Conservation (phyloP, 2,797 vertebrate species). For the Borostomias antarcticus region DNA sequence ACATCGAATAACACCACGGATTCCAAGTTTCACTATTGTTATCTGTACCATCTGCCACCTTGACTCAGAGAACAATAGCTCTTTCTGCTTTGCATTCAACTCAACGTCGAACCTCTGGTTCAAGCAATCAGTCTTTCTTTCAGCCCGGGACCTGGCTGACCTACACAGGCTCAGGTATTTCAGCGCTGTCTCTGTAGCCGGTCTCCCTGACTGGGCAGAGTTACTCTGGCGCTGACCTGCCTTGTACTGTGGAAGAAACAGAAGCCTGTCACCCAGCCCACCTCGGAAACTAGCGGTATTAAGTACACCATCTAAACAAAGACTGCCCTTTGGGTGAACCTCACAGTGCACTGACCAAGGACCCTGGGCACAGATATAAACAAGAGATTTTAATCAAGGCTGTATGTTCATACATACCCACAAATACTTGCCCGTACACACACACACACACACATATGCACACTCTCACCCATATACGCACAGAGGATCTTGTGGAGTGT, state of each 20-base stretch:
- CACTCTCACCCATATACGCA: not conserved
- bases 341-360: not conserved
- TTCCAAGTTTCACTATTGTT: not conserved
- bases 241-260: constrained; percentile 7
- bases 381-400: no score
- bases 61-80: constrained; percentile 1
- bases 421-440: no score
- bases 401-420: no score
- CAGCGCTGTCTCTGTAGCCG: not conserved
- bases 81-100: not conserved
- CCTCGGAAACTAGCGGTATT: constrained; percentile 2
- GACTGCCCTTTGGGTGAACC: constrained; percentile 9
- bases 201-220: not conserved
- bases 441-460: not conserved
- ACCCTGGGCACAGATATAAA: no score
- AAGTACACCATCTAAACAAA: constrained; percentile 13
- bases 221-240: constrained; percentile 5
- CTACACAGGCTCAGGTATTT: not conserved
- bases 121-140: not conserved
- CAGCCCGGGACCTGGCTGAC: not conserved
- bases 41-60: not conserved
- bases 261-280: constrained; percentile 3
- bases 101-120: not conserved
- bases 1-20: not conserved
- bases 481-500: not conserved